Conservation (phyloP, 2,888 invertebrate genomes). For the Dasysyrphus albostriatus region DNA sequence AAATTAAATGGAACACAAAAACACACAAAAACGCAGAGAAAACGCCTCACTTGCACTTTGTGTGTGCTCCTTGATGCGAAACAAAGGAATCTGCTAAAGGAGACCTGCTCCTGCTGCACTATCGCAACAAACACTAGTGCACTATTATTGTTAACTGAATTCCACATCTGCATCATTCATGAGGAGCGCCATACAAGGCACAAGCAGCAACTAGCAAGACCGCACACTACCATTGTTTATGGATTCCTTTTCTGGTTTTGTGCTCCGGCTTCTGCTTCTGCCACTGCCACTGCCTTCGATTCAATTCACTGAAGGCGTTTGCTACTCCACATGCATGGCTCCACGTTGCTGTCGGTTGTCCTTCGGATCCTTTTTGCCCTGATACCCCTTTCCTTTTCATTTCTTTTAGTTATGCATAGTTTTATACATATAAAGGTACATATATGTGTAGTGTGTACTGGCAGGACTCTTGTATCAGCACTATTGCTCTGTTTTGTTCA, state of each 20-base stretch:
- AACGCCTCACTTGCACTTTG: slow-evolving; percentile 66
- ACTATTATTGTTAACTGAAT: slow-evolving; percentile 75
- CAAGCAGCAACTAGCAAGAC: slow-evolving; percentile 55
- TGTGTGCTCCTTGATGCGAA: slow-evolving; percentile 65
- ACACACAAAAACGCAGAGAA: slow-evolving; percentile 55
- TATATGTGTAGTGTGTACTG: slow-evolving; percentile 15
- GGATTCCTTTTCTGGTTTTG: slow-evolving; percentile 64
- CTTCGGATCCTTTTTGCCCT: slow-evolving; percentile 51
- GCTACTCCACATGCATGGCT: slow-evolving; percentile 70
- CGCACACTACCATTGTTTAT: slow-evolving; percentile 74
- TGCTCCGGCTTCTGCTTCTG: slow-evolving; percentile 37
- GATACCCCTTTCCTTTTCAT: slow-evolving; percentile 33
- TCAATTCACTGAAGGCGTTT: slow-evolving; percentile 73
- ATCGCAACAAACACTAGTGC: slow-evolving; percentile 53
- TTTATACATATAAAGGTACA: not conserved
- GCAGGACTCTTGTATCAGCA: slow-evolving; percentile 61
- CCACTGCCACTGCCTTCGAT: slow-evolving; percentile 59
- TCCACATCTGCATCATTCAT: slow-evolving; percentile 75
- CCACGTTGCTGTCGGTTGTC: slow-evolving; percentile 71
- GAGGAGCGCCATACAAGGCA: slow-evolving; percentile 44
- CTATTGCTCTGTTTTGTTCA: slow-evolving; percentile 55
- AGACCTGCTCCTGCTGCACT: slow-evolving; percentile 42
- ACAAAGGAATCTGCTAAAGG: slow-evolving; percentile 61
- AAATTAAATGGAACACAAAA: slow-evolving; percentile 67
- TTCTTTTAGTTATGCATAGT: slow-evolving; percentile 28